Conservation (phyloP, 2,888 invertebrate genomes). For the Palloptera scutellata region DNA sequence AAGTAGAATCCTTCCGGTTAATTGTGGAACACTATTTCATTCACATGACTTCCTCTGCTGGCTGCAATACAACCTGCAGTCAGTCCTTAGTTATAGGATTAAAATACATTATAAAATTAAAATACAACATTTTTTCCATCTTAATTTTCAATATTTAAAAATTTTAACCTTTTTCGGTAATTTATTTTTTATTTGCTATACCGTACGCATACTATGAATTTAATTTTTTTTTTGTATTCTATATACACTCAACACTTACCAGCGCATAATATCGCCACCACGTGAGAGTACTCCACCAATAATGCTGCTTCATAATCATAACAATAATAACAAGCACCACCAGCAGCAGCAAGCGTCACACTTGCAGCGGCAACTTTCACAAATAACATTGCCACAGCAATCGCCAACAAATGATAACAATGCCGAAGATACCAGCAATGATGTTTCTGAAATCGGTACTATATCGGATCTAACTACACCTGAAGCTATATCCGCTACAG, state of each 20-base stretch:
- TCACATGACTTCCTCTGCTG: too few relatives aligned
- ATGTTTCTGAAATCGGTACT: conserved; percentile 64
- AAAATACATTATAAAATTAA: too few relatives aligned
- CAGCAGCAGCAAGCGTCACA: conserved; percentile 38
- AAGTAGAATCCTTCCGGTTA: too few relatives aligned
- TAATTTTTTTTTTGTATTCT: neutral
- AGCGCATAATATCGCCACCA: conserved; percentile 61
- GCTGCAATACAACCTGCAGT: too few relatives aligned
- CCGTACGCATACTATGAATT: neutral
- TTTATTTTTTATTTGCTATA: too few relatives aligned
- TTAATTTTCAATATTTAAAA: too few relatives aligned
- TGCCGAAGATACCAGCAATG: conserved; percentile 64
- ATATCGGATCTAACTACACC: conserved; percentile 63
- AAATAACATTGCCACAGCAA: conserved; percentile 33
- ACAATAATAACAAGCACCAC: conserved; percentile 37
- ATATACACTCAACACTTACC: conserved; percentile 14
- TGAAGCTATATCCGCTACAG: conserved; percentile 50
- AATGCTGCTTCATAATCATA: conserved; percentile 47
- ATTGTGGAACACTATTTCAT: too few relatives aligned
- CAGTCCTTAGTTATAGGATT: too few relatives aligned
- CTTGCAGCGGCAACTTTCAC: conserved; percentile 39
- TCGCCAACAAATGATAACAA: conserved; percentile 53
- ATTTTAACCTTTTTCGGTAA: too few relatives aligned
- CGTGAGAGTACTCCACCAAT: conserved; percentile 56
- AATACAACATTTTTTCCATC: too few relatives aligned